These are phyloP conservation scores for Chelidonichthys spinosus DNA, from an alignment of 2,797 vertebrate genomes.

Conservation along the genomic window DNA sequence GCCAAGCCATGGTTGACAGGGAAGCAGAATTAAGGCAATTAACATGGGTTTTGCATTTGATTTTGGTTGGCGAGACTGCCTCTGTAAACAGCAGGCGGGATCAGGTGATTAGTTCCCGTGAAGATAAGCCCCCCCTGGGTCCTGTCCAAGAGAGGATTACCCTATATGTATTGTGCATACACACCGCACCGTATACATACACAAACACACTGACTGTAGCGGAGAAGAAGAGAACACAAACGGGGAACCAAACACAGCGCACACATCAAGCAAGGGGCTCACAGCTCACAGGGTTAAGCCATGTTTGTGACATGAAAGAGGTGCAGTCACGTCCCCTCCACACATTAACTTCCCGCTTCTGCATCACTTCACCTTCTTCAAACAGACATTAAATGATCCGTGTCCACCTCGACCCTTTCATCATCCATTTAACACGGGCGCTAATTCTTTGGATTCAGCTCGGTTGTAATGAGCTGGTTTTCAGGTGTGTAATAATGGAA, in stretches of 20 bases:
- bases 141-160: conserved; percentile 75
- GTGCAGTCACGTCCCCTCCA: conserved; percentile 18
- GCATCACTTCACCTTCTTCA: conserved; percentile 40
- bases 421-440: conserved; percentile 53
- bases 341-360: conserved; percentile 39
- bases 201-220: conserved; percentile 22
- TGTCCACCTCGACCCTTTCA: conserved; percentile 48
- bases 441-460: conserved; percentile 50
- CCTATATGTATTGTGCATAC: conserved; percentile 47
- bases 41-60: conserved; percentile 80
- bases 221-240: conserved; percentile 16
- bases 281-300: conserved; percentile 29
- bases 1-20: conserved; percentile 71
- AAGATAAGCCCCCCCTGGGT: conserved; percentile 75
- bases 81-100: conserved; percentile 74
- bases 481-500: conserved; percentile 61
- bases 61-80: conserved; percentile 68
- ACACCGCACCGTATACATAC: conserved; percentile 35
- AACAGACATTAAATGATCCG: conserved; percentile 44
- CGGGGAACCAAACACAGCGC: conserved; percentile 10
- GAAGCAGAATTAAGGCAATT: conserved; percentile 80
- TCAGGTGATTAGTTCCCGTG: conserved; percentile 76
- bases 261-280: conserved; percentile 1
- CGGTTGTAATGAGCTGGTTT: conserved; percentile 57
- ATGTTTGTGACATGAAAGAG: conserved; percentile 40